Conservation (phyloP, 2,888 invertebrate species). For the Frankliniella fusca region DNA sequence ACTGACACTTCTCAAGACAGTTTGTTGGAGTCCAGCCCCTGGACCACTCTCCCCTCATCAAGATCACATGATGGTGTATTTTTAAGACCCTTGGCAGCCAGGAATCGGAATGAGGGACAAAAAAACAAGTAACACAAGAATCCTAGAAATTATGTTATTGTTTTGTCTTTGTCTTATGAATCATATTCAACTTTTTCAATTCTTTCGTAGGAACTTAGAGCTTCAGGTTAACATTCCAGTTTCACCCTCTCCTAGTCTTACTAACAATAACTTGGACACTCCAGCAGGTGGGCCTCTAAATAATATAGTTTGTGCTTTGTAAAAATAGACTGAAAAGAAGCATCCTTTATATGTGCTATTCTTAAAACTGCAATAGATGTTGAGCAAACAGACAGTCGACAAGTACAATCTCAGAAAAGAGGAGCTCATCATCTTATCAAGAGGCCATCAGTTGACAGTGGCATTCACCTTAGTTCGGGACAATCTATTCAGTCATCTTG, state of each 20-base stretch:
- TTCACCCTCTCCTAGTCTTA: slow-evolving; percentile 40
- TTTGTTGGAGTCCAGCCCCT: slow-evolving; percentile 47
- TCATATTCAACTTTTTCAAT: not conserved
- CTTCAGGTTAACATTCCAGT: slow-evolving; percentile 46
- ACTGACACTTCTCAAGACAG: slow-evolving; percentile 45
- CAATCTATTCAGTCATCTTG: slow-evolving; percentile 45
- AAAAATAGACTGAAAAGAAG: too few relatives aligned
- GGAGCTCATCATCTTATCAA: slow-evolving; percentile 55
- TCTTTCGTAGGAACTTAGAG: slow-evolving; percentile 48
- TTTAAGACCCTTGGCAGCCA: slow-evolving; percentile 43
- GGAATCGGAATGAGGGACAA: slow-evolving; percentile 23
- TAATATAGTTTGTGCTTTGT: too few relatives aligned
- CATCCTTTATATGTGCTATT: too few relatives aligned
- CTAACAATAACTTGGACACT: slow-evolving; percentile 42
- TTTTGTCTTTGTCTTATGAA: not conserved
- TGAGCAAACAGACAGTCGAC: slow-evolving; percentile 30
- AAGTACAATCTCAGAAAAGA: slow-evolving; percentile 31
- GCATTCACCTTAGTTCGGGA: slow-evolving; percentile 66
- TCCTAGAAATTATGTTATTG: not conserved
- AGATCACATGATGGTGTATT: slow-evolving; percentile 61
- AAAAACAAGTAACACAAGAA: not conserved
- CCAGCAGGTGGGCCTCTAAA: not conserved
- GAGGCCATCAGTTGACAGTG: slow-evolving; percentile 72
- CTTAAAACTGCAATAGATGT: not conserved
- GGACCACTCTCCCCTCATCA: slow-evolving; percentile 46